These are phyloP conservation scores for Drosophila mojavensis DNA, from an alignment of 1,140 invertebrate genomes.

Conservation along the genomic window DNA sequence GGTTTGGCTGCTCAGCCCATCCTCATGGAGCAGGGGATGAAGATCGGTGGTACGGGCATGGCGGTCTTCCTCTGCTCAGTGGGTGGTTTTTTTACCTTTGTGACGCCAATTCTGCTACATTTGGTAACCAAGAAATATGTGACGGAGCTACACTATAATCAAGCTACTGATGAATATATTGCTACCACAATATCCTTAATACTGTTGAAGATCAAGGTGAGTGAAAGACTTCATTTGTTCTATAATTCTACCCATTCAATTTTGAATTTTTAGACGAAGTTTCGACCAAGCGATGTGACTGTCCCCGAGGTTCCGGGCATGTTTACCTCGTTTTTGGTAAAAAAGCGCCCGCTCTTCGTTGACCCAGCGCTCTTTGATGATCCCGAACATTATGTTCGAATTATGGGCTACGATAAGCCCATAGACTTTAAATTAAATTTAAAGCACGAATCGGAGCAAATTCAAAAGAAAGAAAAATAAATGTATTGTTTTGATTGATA, in stretches of 20 bases:
- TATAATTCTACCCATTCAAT: not conserved
- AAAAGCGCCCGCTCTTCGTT: conserved; percentile 90
- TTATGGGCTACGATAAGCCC: conserved; percentile 96
- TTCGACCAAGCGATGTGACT: conserved; percentile 90
- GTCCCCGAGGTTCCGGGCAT: conserved; percentile 92
- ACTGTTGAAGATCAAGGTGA: conserved; percentile 87
- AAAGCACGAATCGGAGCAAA: conserved; percentile 6
- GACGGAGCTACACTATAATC: conserved; percentile 89
- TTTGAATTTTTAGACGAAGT: conserved; percentile 86
- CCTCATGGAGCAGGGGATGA: conserved; percentile 87
- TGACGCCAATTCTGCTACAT: conserved; percentile 93
- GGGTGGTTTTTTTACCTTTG: conserved; percentile 91
- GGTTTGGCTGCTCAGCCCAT: conserved; percentile 90
- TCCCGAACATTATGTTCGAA: conserved; percentile 89
- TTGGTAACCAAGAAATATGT: conserved; percentile 94
- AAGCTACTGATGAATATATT: conserved; percentile 87
- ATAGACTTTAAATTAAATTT: conserved; percentile 89
- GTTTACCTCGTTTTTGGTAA: conserved; percentile 91
- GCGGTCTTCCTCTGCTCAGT: conserved; percentile 87
- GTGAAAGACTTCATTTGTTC: not conserved
- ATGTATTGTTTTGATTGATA: not conserved
- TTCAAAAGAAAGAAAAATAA: conserved; percentile 34
- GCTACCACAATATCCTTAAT: conserved; percentile 90
- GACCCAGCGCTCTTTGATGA: conserved; percentile 89
- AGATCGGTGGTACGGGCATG: conserved; percentile 85